These are phyloP conservation scores for Arnoldichthys spilopterus DNA, from an alignment of 2,797 vertebrate species.

Conservation along the genomic window DNA sequence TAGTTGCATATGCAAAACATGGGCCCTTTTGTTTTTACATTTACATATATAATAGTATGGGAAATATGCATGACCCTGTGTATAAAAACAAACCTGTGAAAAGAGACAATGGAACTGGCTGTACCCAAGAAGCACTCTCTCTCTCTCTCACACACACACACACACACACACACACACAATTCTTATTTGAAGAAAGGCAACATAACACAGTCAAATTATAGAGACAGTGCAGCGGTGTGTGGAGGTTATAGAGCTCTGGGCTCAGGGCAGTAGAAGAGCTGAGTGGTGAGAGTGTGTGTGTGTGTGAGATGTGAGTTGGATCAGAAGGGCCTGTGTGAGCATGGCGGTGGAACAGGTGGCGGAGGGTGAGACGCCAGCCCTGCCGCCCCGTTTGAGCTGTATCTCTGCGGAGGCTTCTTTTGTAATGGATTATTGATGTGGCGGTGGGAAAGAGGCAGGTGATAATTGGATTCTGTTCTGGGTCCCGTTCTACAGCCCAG, in stretches of 20 bases:
- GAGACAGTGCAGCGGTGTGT: constrained; percentile 1
- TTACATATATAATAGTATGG: too few species aligned
- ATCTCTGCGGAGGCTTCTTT: constrained; percentile 57
- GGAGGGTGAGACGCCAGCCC: constrained; percentile 24
- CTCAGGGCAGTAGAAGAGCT: neutral
- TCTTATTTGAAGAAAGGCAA: constrained; percentile 10
- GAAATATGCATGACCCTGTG: too few species aligned
- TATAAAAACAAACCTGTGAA: constrained; percentile 2
- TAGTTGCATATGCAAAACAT: too few species aligned
- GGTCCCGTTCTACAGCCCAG: constrained; percentile 70
- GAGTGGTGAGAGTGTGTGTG: constrained; percentile 2
- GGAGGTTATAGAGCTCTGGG: neutral
- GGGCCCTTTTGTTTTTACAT: too few species aligned
- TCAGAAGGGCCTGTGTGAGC: neutral
- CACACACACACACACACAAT: constrained; percentile 1
- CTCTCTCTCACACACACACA: too few species aligned
- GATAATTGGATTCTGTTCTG: constrained; percentile 82
- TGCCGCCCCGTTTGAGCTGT: constrained; percentile 31
- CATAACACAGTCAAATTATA: constrained; percentile 2
- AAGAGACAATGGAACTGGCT: neutral
- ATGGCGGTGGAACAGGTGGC: constrained; percentile 40
- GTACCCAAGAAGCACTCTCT: neutral
- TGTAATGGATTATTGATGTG: constrained; percentile 83
- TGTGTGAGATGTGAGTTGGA: constrained; percentile 10
- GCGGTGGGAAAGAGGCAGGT: constrained; percentile 70